Conservation (phyloP, 30 jellyfish, hydroid and myxozoan species). For the Hydra vulgaris region DNA sequence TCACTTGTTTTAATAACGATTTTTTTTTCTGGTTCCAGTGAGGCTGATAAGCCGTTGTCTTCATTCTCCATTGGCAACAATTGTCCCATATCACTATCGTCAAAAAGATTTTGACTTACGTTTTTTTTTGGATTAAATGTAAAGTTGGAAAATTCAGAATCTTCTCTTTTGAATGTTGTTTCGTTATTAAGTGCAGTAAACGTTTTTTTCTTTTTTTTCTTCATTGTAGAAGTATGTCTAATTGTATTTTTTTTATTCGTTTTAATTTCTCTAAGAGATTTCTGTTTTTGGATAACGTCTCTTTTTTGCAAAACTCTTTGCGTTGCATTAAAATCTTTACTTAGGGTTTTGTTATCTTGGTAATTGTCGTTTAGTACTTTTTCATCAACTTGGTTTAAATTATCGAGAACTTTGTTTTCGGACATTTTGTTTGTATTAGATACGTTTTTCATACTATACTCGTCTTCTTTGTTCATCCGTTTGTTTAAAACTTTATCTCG, state of each 20-base stretch:
- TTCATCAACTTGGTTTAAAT: too few species aligned
- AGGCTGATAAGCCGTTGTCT: slow-evolving; percentile 2
- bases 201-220: background rate
- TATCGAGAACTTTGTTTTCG: too few species aligned
- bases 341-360: too few species aligned
- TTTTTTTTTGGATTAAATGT: background rate
- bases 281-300: background rate
- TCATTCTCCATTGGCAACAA: background rate
- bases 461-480: background rate
- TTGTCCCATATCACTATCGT: slow-evolving; percentile 7
- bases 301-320: too few species aligned
- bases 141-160: background rate
- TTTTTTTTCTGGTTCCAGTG: slow-evolving; percentile 3
- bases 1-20: background rate
- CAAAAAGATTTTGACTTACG: background rate
- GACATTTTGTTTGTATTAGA: background rate
- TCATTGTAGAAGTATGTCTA: background rate
- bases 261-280: background rate
- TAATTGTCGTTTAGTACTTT: too few species aligned
- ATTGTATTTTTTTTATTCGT: background rate
- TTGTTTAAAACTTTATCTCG: slow-evolving; percentile 1
- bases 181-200: background rate
- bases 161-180: background rate
- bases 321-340: too few species aligned
- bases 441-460: too few species aligned